Base-by-base conservation (phyloP, 1,140 invertebrate species). In the Asbolus verrucosus region DNA sequence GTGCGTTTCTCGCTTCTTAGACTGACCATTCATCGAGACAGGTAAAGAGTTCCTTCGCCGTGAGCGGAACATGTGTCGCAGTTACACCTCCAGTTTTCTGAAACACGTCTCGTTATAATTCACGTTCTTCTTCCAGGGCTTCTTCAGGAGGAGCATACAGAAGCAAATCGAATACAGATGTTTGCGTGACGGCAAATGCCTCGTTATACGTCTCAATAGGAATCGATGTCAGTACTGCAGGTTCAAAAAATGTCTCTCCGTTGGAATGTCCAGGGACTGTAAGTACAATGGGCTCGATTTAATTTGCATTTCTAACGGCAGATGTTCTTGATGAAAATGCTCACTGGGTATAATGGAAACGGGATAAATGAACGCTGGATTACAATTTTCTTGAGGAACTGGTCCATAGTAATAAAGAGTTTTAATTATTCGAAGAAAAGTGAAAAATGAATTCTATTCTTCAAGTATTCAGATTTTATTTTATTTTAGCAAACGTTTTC, bases 131-230 rank as follows among this genome's bases (percentile, higher is more conserved):
- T 86, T 84, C 59, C 87, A 93, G 92, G 92, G 91, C 61, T 93
- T 93, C 84, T 93, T 93, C 84, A 85, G 92, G 36, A 86, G 92
- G 72, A 93, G 95, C 82, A 98, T 98, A 75, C 97, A 99, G 82
- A 98, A 98, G 82, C 96, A 98, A 84, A 98, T 98, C 77, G 96
- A 98, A 81, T 98, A 98, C 83, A 87, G 96, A 76, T 99, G 97
- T 83, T 85, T 98, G 74, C 86, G 96, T 62, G 96, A 98, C 84
- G 96, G 96, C 71, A 97, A 97, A 87, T 98, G 97, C 84, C 85
- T 97, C 78, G 96, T 99, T 14, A 97, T 98, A 80, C 87, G 96
- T 76, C 87, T 98, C 70, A 99, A 98, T 84, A 86, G 97, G 61
- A 99, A 99, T 86, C 88, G 97, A 72, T 98, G 97, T 85, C 96